Evolutionary conservation across 1,140 invertebrate genomes (phyloP).

Genomic region (Brachionus rotundiformis): DNA sequence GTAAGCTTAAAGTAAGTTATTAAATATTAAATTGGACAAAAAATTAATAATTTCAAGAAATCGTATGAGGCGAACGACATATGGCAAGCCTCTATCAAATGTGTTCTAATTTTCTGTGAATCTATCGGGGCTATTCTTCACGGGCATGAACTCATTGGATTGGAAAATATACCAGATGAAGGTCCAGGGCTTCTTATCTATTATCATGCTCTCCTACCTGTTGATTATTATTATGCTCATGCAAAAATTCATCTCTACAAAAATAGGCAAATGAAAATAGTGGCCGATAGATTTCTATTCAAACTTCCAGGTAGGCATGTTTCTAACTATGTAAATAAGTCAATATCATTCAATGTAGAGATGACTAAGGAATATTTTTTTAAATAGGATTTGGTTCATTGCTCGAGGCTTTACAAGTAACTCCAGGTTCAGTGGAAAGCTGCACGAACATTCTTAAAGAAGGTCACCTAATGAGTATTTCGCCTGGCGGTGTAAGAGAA

Average conservation of each 20-base stretch:
- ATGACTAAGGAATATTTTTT: too few species aligned
- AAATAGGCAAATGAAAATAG: constrained; percentile 80
- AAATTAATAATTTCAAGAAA: background rate
- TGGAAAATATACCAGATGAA: constrained; percentile 85
- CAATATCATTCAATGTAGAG: too few species aligned
- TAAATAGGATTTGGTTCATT: constrained; percentile 68
- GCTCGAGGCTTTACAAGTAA: constrained; percentile 84
- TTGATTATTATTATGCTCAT: constrained; percentile 94
- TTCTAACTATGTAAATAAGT: too few species aligned
- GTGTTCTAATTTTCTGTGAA: constrained; percentile 33
- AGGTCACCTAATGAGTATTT: constrained; percentile 86
- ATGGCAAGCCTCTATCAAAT: constrained; percentile 48
- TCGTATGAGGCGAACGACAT: constrained; percentile 7
- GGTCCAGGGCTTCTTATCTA: constrained; percentile 87
- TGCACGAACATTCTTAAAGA: constrained; percentile 80
- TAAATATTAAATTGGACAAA: background rate
- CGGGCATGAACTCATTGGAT: constrained; percentile 85
- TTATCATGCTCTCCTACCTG: constrained; percentile 94
- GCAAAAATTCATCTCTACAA: constrained; percentile 79
- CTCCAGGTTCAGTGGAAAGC: constrained; percentile 88
- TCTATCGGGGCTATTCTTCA: constrained; percentile 11
- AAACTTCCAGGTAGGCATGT: constrained; percentile 78
- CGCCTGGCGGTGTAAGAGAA: constrained; percentile 94
- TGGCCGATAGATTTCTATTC: constrained; percentile 92
- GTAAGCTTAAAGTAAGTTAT: constrained; percentile 41